A percentile compares a stretch with the other conserved stretches of the same genome.
These are phyloP conservation scores for Eugnorisma glareosa DNA, from an alignment of 2,888 invertebrate species.

Conservation along the genomic window DNA sequence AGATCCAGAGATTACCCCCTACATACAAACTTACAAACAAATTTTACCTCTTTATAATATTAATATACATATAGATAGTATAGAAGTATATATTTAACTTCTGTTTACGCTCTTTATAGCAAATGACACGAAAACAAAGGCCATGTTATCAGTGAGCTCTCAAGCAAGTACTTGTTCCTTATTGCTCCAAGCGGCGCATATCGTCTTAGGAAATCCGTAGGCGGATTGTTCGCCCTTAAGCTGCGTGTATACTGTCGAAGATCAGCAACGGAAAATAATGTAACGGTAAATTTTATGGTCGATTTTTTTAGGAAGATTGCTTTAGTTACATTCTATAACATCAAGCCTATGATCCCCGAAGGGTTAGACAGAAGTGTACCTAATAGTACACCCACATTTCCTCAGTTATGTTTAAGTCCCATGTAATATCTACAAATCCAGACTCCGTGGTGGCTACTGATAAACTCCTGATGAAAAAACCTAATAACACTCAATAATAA, in stretches of 20 bases:
- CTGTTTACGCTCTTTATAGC: neutral
- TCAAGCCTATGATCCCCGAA: neutral
- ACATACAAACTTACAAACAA: too few species aligned
- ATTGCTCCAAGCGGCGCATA: conserved; percentile 59
- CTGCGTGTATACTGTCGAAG: neutral
- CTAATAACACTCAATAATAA: too few species aligned
- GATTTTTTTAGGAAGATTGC: neutral
- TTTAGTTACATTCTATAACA: neutral
- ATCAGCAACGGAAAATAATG: neutral
- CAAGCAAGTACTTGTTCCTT: conserved; percentile 47
- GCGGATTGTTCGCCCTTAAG: conserved; percentile 51
- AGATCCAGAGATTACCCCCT: too few species aligned
- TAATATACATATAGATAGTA: neutral
- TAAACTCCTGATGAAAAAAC: neutral
- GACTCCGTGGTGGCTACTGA: neutral
- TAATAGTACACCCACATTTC: neutral
- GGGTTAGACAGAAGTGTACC: neutral
- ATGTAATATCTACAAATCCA: neutral
- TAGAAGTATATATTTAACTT: neutral
- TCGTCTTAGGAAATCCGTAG: conserved; percentile 60
- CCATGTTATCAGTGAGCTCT: conserved; percentile 16
- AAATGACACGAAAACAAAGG: conserved; percentile 34
- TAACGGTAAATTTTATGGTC: neutral
- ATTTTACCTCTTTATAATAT: too few species aligned
- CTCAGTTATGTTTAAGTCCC: neutral